Base-by-base conservation (phyloP, 2,888 invertebrate genomes). In the Sinelater perroti region DNA sequence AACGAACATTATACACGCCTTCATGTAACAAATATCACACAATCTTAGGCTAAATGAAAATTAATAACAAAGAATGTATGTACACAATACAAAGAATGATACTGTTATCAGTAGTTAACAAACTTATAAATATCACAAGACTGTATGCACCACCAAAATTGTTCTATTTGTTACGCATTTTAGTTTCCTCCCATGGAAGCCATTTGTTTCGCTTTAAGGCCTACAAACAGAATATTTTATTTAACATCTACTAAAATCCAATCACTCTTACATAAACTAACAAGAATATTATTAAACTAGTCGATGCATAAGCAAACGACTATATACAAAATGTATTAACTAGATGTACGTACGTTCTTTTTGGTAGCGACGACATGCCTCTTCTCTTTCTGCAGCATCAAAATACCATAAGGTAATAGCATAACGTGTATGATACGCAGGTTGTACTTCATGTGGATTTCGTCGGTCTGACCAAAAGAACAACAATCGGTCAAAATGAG, bases 401-500 rank as follows among this genome's bases (percentile, higher is more conserved):
- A 93, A 93, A 78, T 95, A 95, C 95, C 95, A 95, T 55, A 95
- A 80, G 17, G 95, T 95, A 61, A 95, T 94, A 31, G 95, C 95
- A 75, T 94, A 95, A 76, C 95, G 84, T 7, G 95, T 95, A 72
- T 87, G 85, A 75, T 84, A 92, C 0, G 97, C 90, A 1, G 97
- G 96, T 76, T 95, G 92, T 1, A 98, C 97, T 81, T 97, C 97
- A 75, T 97, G 97, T 0, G 97, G 97, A 81, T 97, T 97, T 66
- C 97, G 84, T 68, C 93, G 82, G 73, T 97, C 97, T 0, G 97
- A 97, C 97, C 97, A 98, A 82, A 98, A 98, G 80, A 97, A 96
- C 69, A 97, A 82, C 76, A 97, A 86, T 56, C 97, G 81, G 78
- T 98, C 97, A 78, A 97, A 96, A 49, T 91, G 82, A 0, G 97